These are phyloP conservation scores for Microtus ochrogaster DNA, from an alignment of 2,113 vertebrate genomes.

Conservation along the genomic window DNA sequence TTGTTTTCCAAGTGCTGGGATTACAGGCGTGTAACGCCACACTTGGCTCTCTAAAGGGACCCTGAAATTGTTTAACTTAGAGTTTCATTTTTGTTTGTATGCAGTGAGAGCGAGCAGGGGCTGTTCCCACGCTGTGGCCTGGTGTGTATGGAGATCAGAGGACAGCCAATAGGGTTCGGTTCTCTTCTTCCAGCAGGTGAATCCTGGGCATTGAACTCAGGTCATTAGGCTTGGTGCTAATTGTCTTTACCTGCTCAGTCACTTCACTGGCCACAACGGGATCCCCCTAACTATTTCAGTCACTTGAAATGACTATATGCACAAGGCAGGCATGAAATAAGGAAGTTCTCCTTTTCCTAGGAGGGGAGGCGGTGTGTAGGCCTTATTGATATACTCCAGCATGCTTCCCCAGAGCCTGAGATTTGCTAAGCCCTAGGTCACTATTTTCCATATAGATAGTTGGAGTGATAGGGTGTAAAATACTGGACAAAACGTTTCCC, in stretches of 20 bases:
- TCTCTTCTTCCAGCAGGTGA: neutral
- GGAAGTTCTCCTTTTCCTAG: neutral
- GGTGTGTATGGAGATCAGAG: neutral
- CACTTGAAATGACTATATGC: neutral
- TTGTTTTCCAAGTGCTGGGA: neutral
- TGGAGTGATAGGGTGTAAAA: neutral
- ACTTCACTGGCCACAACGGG: neutral
- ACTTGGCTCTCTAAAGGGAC: neutral
- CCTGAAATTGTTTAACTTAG: neutral
- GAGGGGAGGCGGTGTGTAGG: neutral
- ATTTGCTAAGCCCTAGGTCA: neutral
- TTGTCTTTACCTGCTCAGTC: neutral
- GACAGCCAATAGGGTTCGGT: neutral
- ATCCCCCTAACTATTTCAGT: neutral
- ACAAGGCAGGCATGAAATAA: neutral
- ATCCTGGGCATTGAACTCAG: neutral
- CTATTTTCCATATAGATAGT: neutral
- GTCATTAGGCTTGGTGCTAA: neutral
- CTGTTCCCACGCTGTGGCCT: neutral
- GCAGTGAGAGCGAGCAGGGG: too few species aligned
- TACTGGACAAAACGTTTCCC: neutral
- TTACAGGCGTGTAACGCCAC: neutral
- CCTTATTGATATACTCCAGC: neutral
- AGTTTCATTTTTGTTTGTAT: neutral
- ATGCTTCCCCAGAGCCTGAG: neutral